phyloP scores from a whole-genome alignment of 1,140 invertebrate genomes.

The Cylas formicarius region DNA sequence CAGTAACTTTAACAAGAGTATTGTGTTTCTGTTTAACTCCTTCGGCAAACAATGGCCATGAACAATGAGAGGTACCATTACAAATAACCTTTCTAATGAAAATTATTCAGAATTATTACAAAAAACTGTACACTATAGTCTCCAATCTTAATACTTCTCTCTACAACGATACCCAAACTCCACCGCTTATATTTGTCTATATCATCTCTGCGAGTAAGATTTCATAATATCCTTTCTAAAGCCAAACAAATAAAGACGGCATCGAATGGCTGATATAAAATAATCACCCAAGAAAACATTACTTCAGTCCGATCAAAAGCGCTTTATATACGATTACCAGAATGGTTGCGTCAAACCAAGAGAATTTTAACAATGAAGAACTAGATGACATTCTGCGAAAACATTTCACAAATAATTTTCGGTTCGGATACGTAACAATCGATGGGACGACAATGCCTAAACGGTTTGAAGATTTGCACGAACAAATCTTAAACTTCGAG shows the following conservation, averaged over 20 bases:
- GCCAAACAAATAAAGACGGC: not conserved
- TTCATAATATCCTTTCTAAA: not conserved
- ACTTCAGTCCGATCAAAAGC: not conserved
- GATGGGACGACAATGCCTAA: conserved; percentile 28
- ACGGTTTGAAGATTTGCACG: conserved; percentile 23
- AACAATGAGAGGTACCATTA: too few species aligned
- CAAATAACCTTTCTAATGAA: too few species aligned
- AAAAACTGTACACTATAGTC: too few species aligned
- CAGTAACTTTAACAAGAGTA: too few species aligned
- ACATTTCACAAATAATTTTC: conserved; percentile 27
- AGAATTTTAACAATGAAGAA: conserved; percentile 16
- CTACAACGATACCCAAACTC: too few species aligned
- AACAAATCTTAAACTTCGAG: conserved; percentile 27
- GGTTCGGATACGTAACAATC: conserved; percentile 24
- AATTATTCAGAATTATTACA: too few species aligned
- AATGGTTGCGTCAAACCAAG: not conserved
- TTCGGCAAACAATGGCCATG: too few species aligned
- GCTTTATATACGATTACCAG: not conserved
- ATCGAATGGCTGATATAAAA: not conserved
- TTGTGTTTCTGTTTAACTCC: too few species aligned
- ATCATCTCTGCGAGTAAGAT: too few species aligned
- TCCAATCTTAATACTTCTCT: too few species aligned
- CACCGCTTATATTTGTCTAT: too few species aligned
- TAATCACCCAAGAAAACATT: not conserved
- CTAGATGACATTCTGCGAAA: conserved; percentile 23